Percentiles rank a stretch among this genome's conserved stretches.
phyloP scores from a whole-genome alignment of 2,113 vertebrate species.

The Nothoprocta perdicaria region DNA sequence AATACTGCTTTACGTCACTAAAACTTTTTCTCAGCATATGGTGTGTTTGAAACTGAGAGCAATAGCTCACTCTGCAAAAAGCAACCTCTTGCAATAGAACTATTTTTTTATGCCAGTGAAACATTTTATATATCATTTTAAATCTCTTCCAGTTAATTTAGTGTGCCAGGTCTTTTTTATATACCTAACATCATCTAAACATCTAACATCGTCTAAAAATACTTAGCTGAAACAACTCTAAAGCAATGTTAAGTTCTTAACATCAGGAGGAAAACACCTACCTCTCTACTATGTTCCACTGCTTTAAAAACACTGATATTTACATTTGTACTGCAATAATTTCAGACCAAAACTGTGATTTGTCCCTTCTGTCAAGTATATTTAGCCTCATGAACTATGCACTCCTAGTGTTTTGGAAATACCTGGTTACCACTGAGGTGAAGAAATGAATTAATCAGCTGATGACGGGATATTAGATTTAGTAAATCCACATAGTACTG shows the following conservation, averaged over 20 bases:
- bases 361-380: not conserved
- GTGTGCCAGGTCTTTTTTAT: not conserved
- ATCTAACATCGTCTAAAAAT: not conserved
- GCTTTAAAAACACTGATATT: not conserved
- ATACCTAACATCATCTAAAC: not conserved
- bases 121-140: not conserved
- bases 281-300: not conserved
- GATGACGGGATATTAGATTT: not conserved
- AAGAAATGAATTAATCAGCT: not conserved
- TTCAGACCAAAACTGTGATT: slow-evolving; percentile 52
- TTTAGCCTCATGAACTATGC: not conserved
- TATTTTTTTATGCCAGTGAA: not conserved
- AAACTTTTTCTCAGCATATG: not conserved
- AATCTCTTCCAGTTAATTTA: not conserved
- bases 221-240: not conserved
- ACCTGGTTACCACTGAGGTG: not conserved
- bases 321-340: slow-evolving; percentile 34
- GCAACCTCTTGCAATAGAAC: not conserved
- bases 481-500: not conserved
- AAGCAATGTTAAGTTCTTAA: not conserved
- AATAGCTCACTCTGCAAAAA: not conserved
- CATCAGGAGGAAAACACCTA: not conserved
- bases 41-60: not conserved
- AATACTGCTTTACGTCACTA: not conserved
- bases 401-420: not conserved